phyloP scores from a whole-genome alignment of 1,140 invertebrate genomes.

The Dendrolimus punctatus region DNA sequence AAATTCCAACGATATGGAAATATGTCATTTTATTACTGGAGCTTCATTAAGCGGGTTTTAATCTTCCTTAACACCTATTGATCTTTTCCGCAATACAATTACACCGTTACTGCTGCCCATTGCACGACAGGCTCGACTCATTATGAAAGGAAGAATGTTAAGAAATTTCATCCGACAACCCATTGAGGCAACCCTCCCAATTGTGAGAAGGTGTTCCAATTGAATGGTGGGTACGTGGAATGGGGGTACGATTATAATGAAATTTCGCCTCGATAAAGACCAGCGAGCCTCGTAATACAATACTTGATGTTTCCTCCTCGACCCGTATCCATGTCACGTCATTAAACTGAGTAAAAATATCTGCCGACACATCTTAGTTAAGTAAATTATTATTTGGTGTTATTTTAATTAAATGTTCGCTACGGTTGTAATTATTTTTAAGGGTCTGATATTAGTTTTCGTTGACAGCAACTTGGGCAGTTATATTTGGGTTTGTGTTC shows the following conservation, averaged over 20 bases:
- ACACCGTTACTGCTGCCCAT: slow-evolving; percentile 63
- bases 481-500: slow-evolving; percentile 8
- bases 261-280: slow-evolving; percentile 67
- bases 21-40: slow-evolving; percentile 33
- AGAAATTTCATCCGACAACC: slow-evolving; percentile 69
- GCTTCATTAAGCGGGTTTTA: slow-evolving; percentile 61
- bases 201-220: slow-evolving; percentile 69
- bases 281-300: slow-evolving; percentile 64
- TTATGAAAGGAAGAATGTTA: slow-evolving; percentile 64
- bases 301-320: slow-evolving; percentile 64
- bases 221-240: slow-evolving; percentile 62
- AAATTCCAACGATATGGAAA: slow-evolving; percentile 12
- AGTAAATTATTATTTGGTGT: slow-evolving; percentile 38
- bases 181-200: slow-evolving; percentile 65
- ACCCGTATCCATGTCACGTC: slow-evolving; percentile 63
- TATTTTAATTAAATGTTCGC: neutral
- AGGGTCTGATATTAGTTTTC: slow-evolving; percentile 13
- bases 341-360: slow-evolving; percentile 66
- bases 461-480: slow-evolving; percentile 11
- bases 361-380: slow-evolving; percentile 59
- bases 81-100: slow-evolving; percentile 63
- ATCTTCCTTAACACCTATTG: slow-evolving; percentile 61
- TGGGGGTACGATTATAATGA: slow-evolving; percentile 66
- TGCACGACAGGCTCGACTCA: slow-evolving; percentile 60
- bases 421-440: slow-evolving; percentile 3